Percentiles rank a stretch among this genome's conserved stretches.
Evolutionary conservation across 2,797 vertebrate species (phyloP).

Genomic region (Borostomias antarcticus): DNA sequence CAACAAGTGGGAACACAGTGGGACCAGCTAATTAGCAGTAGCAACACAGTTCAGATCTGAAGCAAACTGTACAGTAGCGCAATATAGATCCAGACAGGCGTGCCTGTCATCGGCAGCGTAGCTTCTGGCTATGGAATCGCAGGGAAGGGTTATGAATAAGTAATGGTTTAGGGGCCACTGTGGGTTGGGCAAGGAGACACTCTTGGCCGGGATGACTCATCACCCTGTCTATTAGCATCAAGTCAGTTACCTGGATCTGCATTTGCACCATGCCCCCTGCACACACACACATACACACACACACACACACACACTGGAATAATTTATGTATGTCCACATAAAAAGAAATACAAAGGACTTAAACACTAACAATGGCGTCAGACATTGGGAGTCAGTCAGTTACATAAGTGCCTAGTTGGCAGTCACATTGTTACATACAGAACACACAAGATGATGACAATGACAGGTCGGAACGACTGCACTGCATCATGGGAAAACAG

Average conservation of each 20-base stretch:
- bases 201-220: slow-evolving; percentile 60
- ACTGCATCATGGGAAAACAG: too few relatives aligned
- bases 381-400: too few relatives aligned
- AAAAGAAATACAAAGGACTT: background rate
- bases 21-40: too few relatives aligned
- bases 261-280: slow-evolving; percentile 50
- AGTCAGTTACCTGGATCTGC: slow-evolving; percentile 65
- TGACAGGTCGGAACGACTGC: too few relatives aligned
- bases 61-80: slow-evolving; percentile 52
- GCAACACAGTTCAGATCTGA: slow-evolving; percentile 53
- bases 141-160: slow-evolving; percentile 68
- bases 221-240: slow-evolving; percentile 64
- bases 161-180: slow-evolving; percentile 56
- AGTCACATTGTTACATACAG: too few relatives aligned
- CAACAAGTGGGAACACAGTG: too few relatives aligned
- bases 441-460: too few relatives aligned
- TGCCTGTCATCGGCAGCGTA: slow-evolving; percentile 22
- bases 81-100: slow-evolving; percentile 33
- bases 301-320: background rate
- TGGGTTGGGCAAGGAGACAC: slow-evolving; percentile 58
- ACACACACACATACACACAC: background rate
- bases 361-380: background rate
- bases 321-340: too few relatives aligned
- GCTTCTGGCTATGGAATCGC: slow-evolving; percentile 25
- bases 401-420: too few relatives aligned